A percentile compares a stretch with the other conserved stretches of the same genome.
phyloP scores from a whole-genome alignment of 64 coral and sea anemone genomes.

The Porites australiensis region DNA sequence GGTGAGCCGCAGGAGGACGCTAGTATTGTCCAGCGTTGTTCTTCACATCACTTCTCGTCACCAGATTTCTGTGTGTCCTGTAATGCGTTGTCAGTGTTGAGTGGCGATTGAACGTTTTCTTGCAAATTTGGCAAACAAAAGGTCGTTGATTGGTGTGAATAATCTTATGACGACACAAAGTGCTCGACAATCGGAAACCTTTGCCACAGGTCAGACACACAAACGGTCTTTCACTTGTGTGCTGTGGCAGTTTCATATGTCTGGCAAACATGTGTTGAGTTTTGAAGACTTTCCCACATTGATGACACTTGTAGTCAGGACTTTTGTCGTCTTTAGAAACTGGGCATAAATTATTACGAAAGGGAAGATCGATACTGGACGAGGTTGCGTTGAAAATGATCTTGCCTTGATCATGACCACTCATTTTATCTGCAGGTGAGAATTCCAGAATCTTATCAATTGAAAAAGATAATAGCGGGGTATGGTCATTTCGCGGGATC shows the following conservation, averaged over 20 bases:
- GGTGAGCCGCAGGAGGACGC: not conserved
- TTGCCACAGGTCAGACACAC: not conserved
- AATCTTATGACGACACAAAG: conserved; percentile 21
- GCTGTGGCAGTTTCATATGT: conserved; percentile 15
- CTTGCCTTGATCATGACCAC: too few species aligned
- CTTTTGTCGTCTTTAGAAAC: not conserved
- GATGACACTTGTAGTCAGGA: not conserved
- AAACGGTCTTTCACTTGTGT: conserved; percentile 18
- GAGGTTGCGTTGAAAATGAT: too few species aligned
- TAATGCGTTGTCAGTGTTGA: conserved; percentile 18
- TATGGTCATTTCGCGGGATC: not conserved
- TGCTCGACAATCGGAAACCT: conserved; percentile 20
- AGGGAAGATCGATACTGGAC: too few species aligned
- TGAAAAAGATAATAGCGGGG: not conserved
- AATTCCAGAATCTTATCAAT: not conserved
- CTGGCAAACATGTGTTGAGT: not conserved
- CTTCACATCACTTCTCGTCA: not conserved
- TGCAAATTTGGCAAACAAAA: not conserved
- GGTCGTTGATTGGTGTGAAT: conserved; percentile 27
- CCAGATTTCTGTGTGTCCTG: not conserved
- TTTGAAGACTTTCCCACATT: conserved; percentile 33
- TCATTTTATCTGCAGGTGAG: too few species aligned
- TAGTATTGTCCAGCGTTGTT: too few species aligned
- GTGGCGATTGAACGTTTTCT: conserved; percentile 6
- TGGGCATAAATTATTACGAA: too few species aligned